A percentile compares a stretch with the other conserved stretches of the same genome.
Conservation (phyloP, 2,113 vertebrate genomes). For the Halcyon senegalensis region DNA sequence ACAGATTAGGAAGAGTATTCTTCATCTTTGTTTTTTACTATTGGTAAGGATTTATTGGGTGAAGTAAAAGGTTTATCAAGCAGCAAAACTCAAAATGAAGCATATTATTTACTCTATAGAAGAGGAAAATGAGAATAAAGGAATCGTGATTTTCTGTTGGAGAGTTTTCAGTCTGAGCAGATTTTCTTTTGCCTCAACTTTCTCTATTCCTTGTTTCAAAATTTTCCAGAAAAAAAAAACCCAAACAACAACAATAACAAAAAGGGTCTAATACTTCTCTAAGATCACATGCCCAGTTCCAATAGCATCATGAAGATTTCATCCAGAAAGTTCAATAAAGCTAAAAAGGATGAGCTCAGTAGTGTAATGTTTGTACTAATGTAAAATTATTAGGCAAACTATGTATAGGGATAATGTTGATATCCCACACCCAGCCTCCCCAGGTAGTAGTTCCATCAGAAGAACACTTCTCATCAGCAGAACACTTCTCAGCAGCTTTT, state of each 20-base stretch:
- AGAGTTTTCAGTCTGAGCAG: neutral
- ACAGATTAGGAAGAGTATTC: neutral
- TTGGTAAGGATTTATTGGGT: neutral
- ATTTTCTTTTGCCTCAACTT: neutral
- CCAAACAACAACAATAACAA: too few relatives aligned
- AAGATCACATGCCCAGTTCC: neutral
- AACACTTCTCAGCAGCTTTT: neutral
- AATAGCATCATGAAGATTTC: neutral
- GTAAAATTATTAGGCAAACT: neutral
- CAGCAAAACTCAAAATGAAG: neutral
- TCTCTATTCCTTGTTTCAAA: neutral
- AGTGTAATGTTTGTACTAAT: neutral
- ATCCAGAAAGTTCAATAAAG: neutral
- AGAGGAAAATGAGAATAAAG: neutral
- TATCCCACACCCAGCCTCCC: neutral
- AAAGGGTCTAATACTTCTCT: neutral
- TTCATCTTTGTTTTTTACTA: neutral
- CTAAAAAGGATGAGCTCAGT: neutral
- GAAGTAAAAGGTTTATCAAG: neutral
- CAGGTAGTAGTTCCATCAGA: neutral
- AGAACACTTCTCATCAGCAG: too few relatives aligned
- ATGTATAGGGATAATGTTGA: rapidly evolving
- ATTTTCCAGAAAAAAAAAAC: too few relatives aligned
- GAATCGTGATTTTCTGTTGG: neutral
- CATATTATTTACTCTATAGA: neutral